A percentile compares a stretch with the other conserved stretches of the same genome.
phyloP scores from a whole-genome alignment of 1,140 invertebrate species.

The Bombus confusus region DNA sequence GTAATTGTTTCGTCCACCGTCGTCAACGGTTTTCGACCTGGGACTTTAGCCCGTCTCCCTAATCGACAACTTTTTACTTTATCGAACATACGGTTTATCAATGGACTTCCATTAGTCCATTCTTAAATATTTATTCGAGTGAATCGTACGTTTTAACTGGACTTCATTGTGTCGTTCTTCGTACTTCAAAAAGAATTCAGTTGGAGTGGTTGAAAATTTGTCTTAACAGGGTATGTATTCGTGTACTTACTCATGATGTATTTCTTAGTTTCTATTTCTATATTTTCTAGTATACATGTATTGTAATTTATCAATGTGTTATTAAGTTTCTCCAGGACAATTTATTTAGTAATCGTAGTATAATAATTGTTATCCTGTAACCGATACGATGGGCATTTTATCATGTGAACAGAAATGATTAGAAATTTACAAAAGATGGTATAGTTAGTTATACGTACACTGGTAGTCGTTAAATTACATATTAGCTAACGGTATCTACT shows the following conservation, averaged over 20 bases:
- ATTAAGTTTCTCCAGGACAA: no score
- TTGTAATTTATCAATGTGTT: no score
- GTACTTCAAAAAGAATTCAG: background rate
- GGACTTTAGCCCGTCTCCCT: constrained; percentile 26
- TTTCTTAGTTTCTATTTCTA: no score
- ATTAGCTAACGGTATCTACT: no score
- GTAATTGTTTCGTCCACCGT: background rate
- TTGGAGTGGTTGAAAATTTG: background rate
- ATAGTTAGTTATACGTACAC: no score
- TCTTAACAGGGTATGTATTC: background rate
- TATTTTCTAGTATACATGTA: no score
- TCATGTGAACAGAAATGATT: no score
- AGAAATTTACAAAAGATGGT: no score
- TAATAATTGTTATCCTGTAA: background rate
- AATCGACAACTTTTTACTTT: constrained; percentile 7
- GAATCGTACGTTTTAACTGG: background rate
- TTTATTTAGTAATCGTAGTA: no score
- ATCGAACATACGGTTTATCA: background rate
- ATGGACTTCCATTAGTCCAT: background rate
- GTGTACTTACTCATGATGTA: no score
- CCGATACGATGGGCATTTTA: no score
- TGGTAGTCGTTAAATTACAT: no score
- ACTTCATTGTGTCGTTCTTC: background rate
- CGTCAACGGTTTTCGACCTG: background rate
- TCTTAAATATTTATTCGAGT: constrained; percentile 27